Base-by-base conservation (phyloP, 1,140 invertebrate species). In the Teleogryllus occipitalis region DNA sequence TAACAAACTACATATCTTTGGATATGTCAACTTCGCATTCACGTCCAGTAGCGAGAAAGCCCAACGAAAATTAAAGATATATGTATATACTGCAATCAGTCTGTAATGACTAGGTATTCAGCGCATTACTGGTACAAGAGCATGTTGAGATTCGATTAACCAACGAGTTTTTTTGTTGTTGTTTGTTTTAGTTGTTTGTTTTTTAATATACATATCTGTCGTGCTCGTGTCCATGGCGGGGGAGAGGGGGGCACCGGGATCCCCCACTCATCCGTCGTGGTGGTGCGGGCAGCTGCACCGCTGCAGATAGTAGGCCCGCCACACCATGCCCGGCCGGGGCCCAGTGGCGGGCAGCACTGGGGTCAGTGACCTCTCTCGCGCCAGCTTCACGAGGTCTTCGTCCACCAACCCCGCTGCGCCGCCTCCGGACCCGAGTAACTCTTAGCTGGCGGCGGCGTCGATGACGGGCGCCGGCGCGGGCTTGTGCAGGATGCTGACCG, bases 391-490 rank as follows among this genome's bases (percentile, higher is more conserved):
- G 15, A 21, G 8, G 8, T 75, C 47, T 8, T 72, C 65, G n/a
- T 73, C 14, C 48, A 65, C 8, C 6, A 18, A 15, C 18, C 47
- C 21, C 21, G 21, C 46, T 47, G 18, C 21, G 27, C 21, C 15
- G n/a, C 15, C 21, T n/a, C 22, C 48, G 10, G 15, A 7, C 21
- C 27, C 46, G 18, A n/a, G 7, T 8, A n/a, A 46, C 47, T 48
- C 49, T 77, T 80, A 80, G 49, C 87, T 88, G 81, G 87, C 87
- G 83, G 88, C 87, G 7, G 85, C 86, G 79, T 89, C 88, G 81
- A 89, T 89, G 46, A 88, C 85, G 65, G 88, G 88, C 76, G 87
- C 88, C 80, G 88, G 88, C 76, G 87, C 88, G 80, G 88, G 88
- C 82, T 89, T 87, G 82, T 89, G 88, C 65, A 89, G 82, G 79